Base-by-base conservation (phyloP, 1,140 invertebrate genomes). In the Philaenus spumarius region DNA sequence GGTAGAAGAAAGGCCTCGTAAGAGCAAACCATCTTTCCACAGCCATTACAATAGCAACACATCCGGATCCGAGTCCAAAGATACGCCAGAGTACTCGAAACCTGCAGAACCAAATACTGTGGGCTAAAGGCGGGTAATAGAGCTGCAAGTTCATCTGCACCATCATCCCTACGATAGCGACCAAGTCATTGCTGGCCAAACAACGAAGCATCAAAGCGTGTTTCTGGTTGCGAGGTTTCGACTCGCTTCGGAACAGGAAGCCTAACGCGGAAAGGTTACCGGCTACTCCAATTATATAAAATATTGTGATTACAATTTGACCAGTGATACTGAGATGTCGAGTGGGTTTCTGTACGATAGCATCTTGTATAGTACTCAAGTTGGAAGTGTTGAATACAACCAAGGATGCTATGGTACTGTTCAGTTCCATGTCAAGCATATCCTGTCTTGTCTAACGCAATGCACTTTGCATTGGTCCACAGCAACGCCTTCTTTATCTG, bases 21-120 rank as follows among this genome's bases (percentile, higher is more conserved):
- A 93, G 78, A 2, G 90, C 89, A 60, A 92, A 76, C 81, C 87
- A 93, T 56, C 90, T 76, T 71, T 93, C 90, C 15, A 84, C 79
- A 1, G 89, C 89, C 89, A 93, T 93, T 4, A 91, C 86, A 64
- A 88, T 81, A 14, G 89, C 87, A 40, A 93, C 89, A 71, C 86
- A 90, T 5, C 90, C 90, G 19, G 89, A 91, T 54, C 89, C 88
- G 1, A 93, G 77, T 6, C 89, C 90, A 72, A 93, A 92, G 42
- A 86, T 81, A 15, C 89, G 76, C 73, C 88, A 83, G 6, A 89
- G 71, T 1, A 92, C 85, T 42, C 86, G 78, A 20, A 82, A 71
- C 17, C 79, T 79, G 68, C 90, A 93, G 67, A 81, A 80, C 30
- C 58, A 59, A 54, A 66, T 66, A 12, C 67, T 69, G 11, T 66